Conservation (phyloP, 2,888 invertebrate species). For the Athalia cordata region DNA sequence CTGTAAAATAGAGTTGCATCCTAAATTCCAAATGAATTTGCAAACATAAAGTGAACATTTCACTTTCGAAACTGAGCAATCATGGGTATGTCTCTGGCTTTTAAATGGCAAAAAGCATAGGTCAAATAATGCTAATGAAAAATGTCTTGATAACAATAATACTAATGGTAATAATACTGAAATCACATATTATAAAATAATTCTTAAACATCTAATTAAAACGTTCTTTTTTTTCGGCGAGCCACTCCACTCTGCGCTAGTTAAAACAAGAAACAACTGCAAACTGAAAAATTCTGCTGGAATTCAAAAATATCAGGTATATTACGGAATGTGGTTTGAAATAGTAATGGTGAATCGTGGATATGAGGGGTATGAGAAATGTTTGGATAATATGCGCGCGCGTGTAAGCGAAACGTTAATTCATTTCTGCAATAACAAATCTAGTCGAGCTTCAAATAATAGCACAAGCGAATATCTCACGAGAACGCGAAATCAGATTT, state of each 20-base stretch:
- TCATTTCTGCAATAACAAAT: constrained; percentile 34
- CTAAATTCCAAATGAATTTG: neutral
- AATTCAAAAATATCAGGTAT: constrained; percentile 20
- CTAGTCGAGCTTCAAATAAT: constrained; percentile 20
- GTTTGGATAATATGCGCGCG: constrained; percentile 2
- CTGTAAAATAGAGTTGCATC: neutral
- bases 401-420: constrained; percentile 30
- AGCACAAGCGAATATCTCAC: constrained; percentile 33
- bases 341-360: neutral
- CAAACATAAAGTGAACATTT: neutral
- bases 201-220: constrained; percentile 38
- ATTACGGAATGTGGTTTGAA: constrained; percentile 10
- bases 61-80: constrained; percentile 47
- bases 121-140: neutral
- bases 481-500: constrained; percentile 37
- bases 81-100: constrained; percentile 54
- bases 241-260: constrained; percentile 43
- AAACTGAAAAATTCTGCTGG: constrained; percentile 18
- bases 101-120: constrained; percentile 54
- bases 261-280: constrained; percentile 26
- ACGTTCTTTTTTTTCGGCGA: constrained; percentile 17
- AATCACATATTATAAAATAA: constrained; percentile 7
- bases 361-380: constrained; percentile 6
- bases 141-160: neutral
- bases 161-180: constrained; percentile 46